Base-by-base conservation (phyloP, 2,797 vertebrate genomes). In the Gymnopithys bicolor region DNA sequence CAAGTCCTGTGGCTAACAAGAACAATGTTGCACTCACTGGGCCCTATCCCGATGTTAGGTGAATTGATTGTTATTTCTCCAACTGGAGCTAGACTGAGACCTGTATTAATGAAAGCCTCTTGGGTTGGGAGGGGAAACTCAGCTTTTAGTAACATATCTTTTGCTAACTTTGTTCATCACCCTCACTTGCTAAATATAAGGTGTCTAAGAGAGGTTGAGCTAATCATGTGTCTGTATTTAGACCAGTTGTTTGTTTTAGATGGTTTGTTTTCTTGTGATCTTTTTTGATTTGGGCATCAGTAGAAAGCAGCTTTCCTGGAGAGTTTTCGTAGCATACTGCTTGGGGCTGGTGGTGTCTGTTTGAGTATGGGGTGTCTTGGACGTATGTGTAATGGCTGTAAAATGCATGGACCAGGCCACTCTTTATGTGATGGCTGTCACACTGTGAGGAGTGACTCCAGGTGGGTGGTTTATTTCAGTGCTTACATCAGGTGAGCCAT, bases 381-480 rank as follows among this genome's bases (percentile, higher is more conserved):
- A 22, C 21, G 27, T 51, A 22, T 17, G 12, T 83, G n/a, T 84
- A 67, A 74, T 80, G 96, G 89, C 95, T 97, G 87, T 96, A 96
- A 97, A 96, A 89, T 59, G 69, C 55, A 11, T 6, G 22, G 70
- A 19, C 49, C 52, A 17, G 80, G 79, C 84, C 91, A 64, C 53
- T 83, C 15, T 73, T 91, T 56, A 45, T 94, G 93, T 93, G 96
- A 95, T 53, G 89, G 82, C 96, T 95, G 27, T 94, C 90, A 79
- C 91, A 1, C 89, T 93, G 90, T 37, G 51, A 94, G 96, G 95
- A 96, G 96, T 93, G 89, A 92, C 93, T 96, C 94, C 95, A 97
- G 96, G 97, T 97, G 95, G 96, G 97, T 97, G 95, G 90, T 96
- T 93, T 52, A 84, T 96, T 97, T 95, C 95, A 94, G 93, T 6